Evolutionary conservation across 2,797 vertebrate species (phyloP).

Genomic region (Petrocephalus schoutedeni): DNA sequence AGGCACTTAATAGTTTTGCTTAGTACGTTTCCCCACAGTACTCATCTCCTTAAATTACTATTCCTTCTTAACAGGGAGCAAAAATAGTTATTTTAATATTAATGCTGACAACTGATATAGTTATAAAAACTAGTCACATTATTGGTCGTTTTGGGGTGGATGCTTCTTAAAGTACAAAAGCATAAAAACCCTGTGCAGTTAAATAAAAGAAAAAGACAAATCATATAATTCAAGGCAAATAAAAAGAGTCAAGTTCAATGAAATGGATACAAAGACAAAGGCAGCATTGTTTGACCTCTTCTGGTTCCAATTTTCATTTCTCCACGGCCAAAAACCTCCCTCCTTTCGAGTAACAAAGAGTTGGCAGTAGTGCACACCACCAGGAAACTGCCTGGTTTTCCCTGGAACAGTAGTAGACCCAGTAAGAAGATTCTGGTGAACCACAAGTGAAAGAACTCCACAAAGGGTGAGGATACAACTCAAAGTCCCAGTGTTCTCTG

Average conservation of each 20-base stretch:
- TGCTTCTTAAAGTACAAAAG: not conserved
- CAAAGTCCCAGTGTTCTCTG: not conserved
- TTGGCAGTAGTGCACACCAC: not conserved
- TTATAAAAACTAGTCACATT: not conserved
- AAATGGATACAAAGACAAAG: not conserved
- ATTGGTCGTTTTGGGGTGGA: not conserved
- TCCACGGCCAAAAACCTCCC: not conserved
- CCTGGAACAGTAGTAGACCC: not conserved
- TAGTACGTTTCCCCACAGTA: not conserved
- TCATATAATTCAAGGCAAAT: constrained; percentile 10
- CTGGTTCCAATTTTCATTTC: constrained; percentile 17
- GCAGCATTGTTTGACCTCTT: constrained; percentile 7
- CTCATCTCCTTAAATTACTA: not conserved
- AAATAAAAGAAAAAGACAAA: not conserved
- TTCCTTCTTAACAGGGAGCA: not conserved
- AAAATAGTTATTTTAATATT: not conserved
- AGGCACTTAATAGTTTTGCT: not conserved
- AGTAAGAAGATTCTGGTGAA: not conserved
- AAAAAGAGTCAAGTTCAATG: not conserved
- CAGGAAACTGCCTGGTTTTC: constrained; percentile 19
- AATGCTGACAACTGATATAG: not conserved
- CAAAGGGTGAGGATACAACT: not conserved
- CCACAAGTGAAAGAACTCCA: constrained; percentile 15
- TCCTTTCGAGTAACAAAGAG: constrained; percentile 3
- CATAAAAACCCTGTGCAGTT: not conserved